phyloP scores from a whole-genome alignment of 2,797 vertebrate genomes.

The Pangasius mekongensis region DNA sequence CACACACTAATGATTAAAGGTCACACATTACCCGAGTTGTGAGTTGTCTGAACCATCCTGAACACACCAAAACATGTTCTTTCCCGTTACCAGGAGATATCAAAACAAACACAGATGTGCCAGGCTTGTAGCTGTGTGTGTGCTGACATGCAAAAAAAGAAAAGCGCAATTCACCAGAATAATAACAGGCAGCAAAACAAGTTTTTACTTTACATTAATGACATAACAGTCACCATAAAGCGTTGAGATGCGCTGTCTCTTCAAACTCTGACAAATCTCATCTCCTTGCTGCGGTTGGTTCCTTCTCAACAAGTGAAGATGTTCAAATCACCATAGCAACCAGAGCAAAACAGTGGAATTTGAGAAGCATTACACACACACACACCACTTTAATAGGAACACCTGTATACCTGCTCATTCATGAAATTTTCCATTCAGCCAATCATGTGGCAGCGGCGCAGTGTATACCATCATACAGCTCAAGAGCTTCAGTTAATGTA shows the following conservation, averaged over 20 bases:
- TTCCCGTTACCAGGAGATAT: slow-evolving; percentile 2
- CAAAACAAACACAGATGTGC: slow-evolving; percentile 4
- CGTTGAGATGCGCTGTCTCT: not conserved
- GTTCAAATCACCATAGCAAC: not conserved
- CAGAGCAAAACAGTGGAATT: not conserved
- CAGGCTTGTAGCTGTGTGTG: not conserved
- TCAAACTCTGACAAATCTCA: not conserved
- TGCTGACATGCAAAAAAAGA: not conserved
- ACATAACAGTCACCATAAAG: not conserved
- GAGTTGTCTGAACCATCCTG: not conserved
- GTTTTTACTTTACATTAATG: no score
- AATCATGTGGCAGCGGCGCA: no score
- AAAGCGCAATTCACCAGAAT: not conserved
- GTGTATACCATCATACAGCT: no score
- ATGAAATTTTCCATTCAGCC: not conserved
- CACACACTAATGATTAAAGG: not conserved
- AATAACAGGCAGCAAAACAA: not conserved
- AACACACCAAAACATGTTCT: not conserved
- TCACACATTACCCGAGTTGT: not conserved
- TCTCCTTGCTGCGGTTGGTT: not conserved
- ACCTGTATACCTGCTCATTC: not conserved
- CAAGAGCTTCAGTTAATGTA: no score
- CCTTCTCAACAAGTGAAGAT: not conserved
- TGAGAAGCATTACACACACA: not conserved
- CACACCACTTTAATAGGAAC: not conserved